Evolutionary conservation across 1,140 invertebrate genomes (phyloP).

Genomic region (Formica exsecta): DNA sequence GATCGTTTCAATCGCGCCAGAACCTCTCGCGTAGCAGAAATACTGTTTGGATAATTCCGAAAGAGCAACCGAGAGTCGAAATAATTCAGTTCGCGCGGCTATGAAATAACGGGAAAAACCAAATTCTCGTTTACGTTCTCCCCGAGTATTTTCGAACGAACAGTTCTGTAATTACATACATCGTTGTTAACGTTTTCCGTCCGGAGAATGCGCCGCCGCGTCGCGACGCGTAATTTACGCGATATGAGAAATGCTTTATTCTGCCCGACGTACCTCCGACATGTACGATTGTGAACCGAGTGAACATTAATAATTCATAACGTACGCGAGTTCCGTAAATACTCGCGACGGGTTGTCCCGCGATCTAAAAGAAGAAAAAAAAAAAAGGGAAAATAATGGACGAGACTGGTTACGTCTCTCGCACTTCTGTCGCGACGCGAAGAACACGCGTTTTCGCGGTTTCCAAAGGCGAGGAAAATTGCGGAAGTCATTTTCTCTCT

Average conservation of each 20-base stretch:
- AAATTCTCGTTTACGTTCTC: constrained; percentile 33
- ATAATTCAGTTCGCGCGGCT: constrained; percentile 47
- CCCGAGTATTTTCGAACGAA: constrained; percentile 35
- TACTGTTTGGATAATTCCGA: constrained; percentile 30
- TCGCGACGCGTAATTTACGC: constrained; percentile 45
- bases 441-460: constrained; percentile 62
- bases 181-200: constrained; percentile 32
- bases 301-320: constrained; percentile 72
- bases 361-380: constrained; percentile 60
- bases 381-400: background rate
- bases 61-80: constrained; percentile 24
- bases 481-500: constrained; percentile 25
- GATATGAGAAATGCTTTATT: constrained; percentile 64
- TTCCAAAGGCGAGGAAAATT: constrained; percentile 47
- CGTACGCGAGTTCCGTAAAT: constrained; percentile 65
- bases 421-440: background rate
- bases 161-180: constrained; percentile 54
- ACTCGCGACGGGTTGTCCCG: constrained; percentile 39
- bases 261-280: constrained; percentile 16
- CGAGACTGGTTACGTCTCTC: background rate
- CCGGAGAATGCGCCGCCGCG: constrained; percentile 14
- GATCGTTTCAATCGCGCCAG: background rate
- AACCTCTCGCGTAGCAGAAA: background rate
- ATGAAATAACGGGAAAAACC: background rate
- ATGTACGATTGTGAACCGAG: constrained; percentile 40